Evolutionary conservation across 2,113 vertebrate genomes (phyloP).

Genomic region (Elephas maximus): DNA sequence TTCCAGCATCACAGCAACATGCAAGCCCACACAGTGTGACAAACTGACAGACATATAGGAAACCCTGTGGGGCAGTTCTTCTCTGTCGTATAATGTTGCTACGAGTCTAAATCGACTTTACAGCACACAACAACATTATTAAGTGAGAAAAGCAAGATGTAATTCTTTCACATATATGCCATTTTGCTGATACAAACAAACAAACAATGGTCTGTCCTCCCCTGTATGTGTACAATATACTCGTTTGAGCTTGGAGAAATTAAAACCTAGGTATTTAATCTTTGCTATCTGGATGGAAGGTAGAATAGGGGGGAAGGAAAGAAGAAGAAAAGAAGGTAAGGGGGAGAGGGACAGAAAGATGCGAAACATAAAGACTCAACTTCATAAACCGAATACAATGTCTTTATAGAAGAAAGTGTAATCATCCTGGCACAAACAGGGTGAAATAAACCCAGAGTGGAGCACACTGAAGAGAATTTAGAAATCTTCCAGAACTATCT

Average conservation of each 20-base stretch:
- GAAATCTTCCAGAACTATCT: not conserved
- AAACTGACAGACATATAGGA: not conserved
- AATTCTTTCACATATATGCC: not conserved
- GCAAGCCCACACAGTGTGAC: too few relatives aligned
- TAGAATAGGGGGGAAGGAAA: not conserved
- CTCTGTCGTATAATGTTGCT: not conserved
- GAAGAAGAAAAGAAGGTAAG: not conserved
- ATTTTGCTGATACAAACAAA: slow-evolving; percentile 21
- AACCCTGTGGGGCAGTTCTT: not conserved
- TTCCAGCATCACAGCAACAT: too few relatives aligned
- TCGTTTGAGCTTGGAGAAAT: not conserved
- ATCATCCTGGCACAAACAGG: not conserved
- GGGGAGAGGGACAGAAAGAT: not conserved
- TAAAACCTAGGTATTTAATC: not conserved
- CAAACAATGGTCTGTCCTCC: not conserved
- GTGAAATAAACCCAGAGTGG: not conserved
- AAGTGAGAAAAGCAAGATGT: not conserved
- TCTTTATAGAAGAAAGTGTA: not conserved
- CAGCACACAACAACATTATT: not conserved
- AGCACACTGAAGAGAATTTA: not conserved
- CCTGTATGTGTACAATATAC: not conserved
- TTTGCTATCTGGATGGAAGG: not conserved
- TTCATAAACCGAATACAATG: not conserved
- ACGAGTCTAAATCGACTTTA: not conserved
- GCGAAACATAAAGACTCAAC: not conserved